Evolutionary conservation across 1,140 invertebrate species (phyloP).

Genomic region (Gryllus bimaculatus): DNA sequence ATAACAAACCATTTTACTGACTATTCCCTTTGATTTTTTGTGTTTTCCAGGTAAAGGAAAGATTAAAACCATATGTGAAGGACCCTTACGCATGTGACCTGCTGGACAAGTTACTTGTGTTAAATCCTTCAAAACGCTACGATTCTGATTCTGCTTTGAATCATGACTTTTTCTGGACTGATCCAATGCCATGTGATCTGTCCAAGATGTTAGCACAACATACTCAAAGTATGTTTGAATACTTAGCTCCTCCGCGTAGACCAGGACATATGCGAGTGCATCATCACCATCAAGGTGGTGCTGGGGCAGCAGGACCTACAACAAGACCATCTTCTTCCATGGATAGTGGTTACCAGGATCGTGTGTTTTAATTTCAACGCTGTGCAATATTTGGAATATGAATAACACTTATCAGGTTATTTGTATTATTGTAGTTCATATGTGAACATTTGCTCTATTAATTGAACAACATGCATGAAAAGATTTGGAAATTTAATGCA

Average conservation of each 20-base stretch:
- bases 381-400: not conserved
- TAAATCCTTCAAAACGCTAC: constrained; percentile 85
- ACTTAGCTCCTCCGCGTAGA: constrained; percentile 71
- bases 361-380: constrained; percentile 51
- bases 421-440: not conserved
- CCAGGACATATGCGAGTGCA: constrained; percentile 58
- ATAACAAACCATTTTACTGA: too few species aligned
- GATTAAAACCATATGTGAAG: constrained; percentile 84
- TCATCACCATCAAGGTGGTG: constrained; percentile 53
- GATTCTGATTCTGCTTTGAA: constrained; percentile 90
- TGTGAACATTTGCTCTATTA: not conserved
- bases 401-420: not conserved
- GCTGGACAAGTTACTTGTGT: constrained; percentile 80
- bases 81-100: constrained; percentile 88
- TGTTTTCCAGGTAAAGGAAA: constrained; percentile 61
- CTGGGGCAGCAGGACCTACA: constrained; percentile 32
- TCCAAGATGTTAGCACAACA: constrained; percentile 89
- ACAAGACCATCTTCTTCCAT: constrained; percentile 41
- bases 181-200: constrained; percentile 88
- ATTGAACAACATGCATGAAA: not conserved
- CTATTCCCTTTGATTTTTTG: too few species aligned
- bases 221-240: constrained; percentile 94
- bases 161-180: constrained; percentile 97
- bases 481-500: not conserved
- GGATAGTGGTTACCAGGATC: constrained; percentile 64